Conservation (phyloP, 2,113 vertebrate species). For the Albula glossodonta region DNA sequence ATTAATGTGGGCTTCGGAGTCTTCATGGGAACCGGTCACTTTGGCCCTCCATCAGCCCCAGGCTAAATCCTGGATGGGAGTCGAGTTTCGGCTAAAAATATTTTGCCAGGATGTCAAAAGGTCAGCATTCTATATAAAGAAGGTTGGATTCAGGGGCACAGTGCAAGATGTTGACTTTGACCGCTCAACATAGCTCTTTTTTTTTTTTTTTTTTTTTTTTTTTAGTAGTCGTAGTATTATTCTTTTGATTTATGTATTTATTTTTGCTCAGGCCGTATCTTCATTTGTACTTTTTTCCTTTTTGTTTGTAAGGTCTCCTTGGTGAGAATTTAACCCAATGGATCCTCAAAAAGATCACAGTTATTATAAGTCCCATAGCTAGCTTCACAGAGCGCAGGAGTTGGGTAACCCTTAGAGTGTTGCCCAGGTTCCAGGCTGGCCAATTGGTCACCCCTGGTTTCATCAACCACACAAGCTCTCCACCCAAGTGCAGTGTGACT, state of each 20-base stretch:
- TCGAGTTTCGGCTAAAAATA: not conserved
- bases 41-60: not conserved
- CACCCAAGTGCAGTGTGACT: no score
- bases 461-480: no score
- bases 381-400: no score
- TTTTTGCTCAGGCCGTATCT: no score
- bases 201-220: not conserved
- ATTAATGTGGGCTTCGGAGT: not conserved
- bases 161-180: not conserved
- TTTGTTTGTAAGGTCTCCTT: not conserved
- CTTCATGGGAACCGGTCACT: not conserved
- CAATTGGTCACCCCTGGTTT: not conserved
- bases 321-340: not conserved
- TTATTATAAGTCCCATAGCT: no score
- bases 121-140: constrained; percentile 1
- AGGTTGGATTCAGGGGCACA: not conserved
- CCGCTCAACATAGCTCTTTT: not conserved
- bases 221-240: not conserved
- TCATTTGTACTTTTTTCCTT: not conserved
- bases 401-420: not conserved
- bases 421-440: not conserved
- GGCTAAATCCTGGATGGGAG: not conserved
- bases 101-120: not conserved
- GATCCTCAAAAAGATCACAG: no score
- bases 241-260: not conserved